Base-by-base conservation (phyloP, 92 coral and sea anemone species). In the Zoanthus sociatus region DNA sequence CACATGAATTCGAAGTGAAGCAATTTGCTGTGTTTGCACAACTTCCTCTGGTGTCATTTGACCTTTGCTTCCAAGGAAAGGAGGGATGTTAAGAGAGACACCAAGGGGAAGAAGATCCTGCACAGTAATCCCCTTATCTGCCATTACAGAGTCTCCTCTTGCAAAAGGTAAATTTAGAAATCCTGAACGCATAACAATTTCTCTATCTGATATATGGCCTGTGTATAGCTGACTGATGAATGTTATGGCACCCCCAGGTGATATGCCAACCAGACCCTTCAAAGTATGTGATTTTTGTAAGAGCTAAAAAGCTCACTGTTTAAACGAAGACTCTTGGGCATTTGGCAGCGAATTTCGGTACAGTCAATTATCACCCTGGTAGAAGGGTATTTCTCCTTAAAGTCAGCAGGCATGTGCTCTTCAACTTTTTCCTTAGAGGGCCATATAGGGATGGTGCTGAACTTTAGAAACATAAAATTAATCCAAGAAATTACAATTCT, bases 1-100 rank as follows among this genome's bases (percentile, higher is more conserved):
- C 53, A 89, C 89, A 71, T 84, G 89, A 71, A 89, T 84, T 6
- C 88, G 60, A 20, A 84, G 78, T 74, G 76, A 18, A 18, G 93
- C 96, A 84, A 93, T 93, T 14, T 55, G 7, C 63, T 93, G 94
- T 14, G 96, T 93, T 67, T 88, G 75, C 0, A 89, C 92, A 8
- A 91, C 93, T 60, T 93, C 90, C 77, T 88, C 91, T n/a, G 93
- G 82, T 46, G 79, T 78, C 95, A 90, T 93, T 54, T 93, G 92
- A 4, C 86, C 86, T 72, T 79, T 67, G 8, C 84, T 47, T 74
- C 90, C 91, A 42, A 92, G 87, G 79, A 92, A 90, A 17, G 95
- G 93, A 58, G 95, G 93, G 21, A 90, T 83, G 58, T 92, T 90
- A 77, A 92, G 82, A 74, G 77, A 78, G 13, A 92, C 93, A 32